Conservation (phyloP, 2,113 vertebrate genomes). For the Rattus norvegicus region DNA sequence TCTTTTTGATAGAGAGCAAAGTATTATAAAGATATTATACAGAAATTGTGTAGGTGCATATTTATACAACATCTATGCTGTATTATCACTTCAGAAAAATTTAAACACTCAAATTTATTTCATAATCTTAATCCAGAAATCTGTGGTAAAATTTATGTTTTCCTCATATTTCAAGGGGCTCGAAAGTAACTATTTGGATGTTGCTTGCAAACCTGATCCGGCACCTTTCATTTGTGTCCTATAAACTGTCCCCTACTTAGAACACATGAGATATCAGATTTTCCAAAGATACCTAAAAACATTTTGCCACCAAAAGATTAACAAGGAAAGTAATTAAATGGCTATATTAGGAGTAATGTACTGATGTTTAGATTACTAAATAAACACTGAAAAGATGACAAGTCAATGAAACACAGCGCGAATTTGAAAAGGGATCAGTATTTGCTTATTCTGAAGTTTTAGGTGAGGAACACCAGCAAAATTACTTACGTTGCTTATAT, state of each 20-base stretch:
- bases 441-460: background rate
- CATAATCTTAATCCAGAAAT: background rate
- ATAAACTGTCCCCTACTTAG: background rate
- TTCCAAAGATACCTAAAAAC: background rate
- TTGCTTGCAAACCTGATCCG: background rate
- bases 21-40: background rate
- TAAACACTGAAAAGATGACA: background rate
- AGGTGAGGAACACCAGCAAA: background rate
- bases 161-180: background rate
- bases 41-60: background rate
- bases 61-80: background rate
- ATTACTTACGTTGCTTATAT: background rate
- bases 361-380: background rate
- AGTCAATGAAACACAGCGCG: background rate
- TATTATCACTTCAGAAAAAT: slow-evolving; percentile 6
- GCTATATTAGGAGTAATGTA: background rate
- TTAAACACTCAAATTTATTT: background rate
- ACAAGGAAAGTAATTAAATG: background rate
- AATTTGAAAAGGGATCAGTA: background rate
- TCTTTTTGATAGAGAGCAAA: slow-evolving; percentile 2
- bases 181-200: background rate
- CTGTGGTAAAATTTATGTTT: background rate
- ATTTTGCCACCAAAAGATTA: background rate
- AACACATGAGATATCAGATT: background rate
- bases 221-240: background rate